Conservation (phyloP, 2,888 invertebrate species). For the Dione vanillae region DNA sequence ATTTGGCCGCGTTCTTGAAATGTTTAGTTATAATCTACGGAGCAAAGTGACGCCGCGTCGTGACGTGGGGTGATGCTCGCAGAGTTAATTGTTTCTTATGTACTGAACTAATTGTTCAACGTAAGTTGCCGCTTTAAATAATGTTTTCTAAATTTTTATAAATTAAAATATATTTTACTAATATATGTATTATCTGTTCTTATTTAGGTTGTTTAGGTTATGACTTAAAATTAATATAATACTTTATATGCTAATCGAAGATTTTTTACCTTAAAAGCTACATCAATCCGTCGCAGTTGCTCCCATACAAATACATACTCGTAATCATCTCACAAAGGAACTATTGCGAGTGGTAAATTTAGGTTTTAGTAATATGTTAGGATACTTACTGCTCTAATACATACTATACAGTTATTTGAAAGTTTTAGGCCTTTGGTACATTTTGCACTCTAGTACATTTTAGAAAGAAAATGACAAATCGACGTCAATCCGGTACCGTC, state of each 20-base stretch:
- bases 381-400: no score
- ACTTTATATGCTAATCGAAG: no score
- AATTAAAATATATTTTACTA: no score
- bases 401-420: constrained; percentile 1
- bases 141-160: no score
- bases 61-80: neutral
- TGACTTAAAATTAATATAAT: no score
- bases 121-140: no score
- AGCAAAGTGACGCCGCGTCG: no score
- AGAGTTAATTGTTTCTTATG: neutral
- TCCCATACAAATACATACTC: neutral
- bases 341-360: constrained; percentile 1
- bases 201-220: no score
- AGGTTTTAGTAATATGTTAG: neutral
- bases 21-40: neutral
- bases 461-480: constrained; percentile 24
- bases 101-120: neutral
- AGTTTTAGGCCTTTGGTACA: constrained; percentile 6
- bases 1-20: neutral
- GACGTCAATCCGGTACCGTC: no score
- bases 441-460: no score
- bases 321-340: neutral
- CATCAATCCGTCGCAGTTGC: neutral
- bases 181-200: no score
- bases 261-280: neutral